Evolutionary conservation across 2,113 vertebrate species (phyloP).

Genomic region (Brachypteracias leptosomus): DNA sequence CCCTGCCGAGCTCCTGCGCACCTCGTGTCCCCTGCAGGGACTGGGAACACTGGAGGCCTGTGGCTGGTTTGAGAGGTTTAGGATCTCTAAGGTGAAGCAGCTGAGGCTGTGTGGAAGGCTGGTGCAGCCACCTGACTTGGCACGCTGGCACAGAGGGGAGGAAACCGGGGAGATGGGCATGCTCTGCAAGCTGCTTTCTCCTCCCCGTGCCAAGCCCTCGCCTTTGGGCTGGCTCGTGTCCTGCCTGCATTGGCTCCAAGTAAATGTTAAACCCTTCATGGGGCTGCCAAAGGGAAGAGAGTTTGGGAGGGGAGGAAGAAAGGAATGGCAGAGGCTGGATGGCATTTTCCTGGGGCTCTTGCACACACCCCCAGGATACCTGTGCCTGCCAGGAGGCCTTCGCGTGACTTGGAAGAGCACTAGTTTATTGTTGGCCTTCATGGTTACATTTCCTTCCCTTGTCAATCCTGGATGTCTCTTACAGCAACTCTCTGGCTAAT

Average conservation of each 20-base stretch:
- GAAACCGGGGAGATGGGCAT: neutral
- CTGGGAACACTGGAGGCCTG: fast-evolving
- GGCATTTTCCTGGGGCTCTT: constrained; percentile 32
- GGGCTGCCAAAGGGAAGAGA: constrained; percentile 43
- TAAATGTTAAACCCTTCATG: constrained; percentile 8
- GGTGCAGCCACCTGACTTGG: neutral
- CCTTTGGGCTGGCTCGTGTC: constrained; percentile 40
- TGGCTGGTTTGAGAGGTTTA: fast-evolving
- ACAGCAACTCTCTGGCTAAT: neutral
- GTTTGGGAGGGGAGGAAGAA: neutral
- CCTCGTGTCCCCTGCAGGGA: fast-evolving
- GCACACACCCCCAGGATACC: neutral
- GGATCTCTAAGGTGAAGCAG: neutral
- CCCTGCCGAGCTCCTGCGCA: fast-evolving
- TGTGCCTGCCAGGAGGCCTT: neutral
- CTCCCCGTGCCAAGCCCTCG: neutral
- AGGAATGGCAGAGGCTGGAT: constrained; percentile 14
- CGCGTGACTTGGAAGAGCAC: neutral
- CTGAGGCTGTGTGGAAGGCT: neutral
- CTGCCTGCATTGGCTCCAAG: neutral
- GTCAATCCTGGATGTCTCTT: neutral
- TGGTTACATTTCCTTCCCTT: constrained; percentile 1
- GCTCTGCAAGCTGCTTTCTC: constrained; percentile 1
- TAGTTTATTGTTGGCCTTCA: neutral
- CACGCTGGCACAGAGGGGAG: neutral